Evolutionary conservation across 2,888 invertebrate species (phyloP).

Genomic region (Lycophotia porphyrea): DNA sequence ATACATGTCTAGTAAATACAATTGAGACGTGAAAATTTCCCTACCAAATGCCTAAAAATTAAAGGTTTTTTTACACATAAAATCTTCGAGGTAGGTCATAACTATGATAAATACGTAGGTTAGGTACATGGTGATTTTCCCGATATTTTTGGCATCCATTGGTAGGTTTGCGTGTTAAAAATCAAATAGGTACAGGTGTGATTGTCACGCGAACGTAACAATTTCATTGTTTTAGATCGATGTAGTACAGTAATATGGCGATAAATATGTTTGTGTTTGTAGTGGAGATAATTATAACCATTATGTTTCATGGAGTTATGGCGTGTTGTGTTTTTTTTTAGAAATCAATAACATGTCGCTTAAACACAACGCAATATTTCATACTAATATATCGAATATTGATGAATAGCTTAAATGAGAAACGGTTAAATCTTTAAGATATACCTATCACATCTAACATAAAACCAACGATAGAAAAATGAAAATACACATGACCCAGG

Average conservation of each 20-base stretch:
- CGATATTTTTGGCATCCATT: conserved; percentile 21
- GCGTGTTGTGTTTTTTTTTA: background rate
- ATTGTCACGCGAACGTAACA: conserved; percentile 39
- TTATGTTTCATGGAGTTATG: conserved; percentile 7
- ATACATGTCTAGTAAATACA: background rate
- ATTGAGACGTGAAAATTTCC: background rate
- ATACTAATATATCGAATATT: too few relatives aligned
- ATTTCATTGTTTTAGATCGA: conserved; percentile 44
- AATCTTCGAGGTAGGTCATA: background rate
- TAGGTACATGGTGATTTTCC: background rate
- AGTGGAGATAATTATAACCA: conserved; percentile 13
- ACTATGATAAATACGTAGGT: background rate
- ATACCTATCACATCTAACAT: background rate
- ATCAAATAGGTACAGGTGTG: conserved; percentile 50
- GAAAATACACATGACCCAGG: background rate
- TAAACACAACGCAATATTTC: background rate
- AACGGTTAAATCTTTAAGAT: background rate
- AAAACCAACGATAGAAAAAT: background rate
- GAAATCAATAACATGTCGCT: too few relatives aligned
- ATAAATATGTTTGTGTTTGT: conserved; percentile 27
- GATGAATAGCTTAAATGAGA: background rate
- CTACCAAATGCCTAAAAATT: background rate
- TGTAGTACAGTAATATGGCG: conserved; percentile 1
- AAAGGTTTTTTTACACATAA: background rate
- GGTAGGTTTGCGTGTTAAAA: conserved; percentile 19